Conservation (phyloP, 2,113 vertebrate genomes). For the Odontophorus gujanensis region DNA sequence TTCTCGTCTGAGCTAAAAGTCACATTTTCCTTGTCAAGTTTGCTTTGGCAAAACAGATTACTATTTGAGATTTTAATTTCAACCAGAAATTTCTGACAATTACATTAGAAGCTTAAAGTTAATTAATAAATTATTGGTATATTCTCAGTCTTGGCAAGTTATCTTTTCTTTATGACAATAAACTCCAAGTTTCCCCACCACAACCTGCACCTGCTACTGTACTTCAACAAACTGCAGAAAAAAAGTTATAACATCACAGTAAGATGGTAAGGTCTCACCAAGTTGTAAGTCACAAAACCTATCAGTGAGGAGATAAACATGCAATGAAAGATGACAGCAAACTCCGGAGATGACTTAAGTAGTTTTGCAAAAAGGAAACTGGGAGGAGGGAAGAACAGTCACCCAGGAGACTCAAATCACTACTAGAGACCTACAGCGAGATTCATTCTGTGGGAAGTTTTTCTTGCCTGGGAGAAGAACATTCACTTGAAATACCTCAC, state of each 20-base stretch:
- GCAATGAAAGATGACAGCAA: neutral
- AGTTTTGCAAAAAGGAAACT: neutral
- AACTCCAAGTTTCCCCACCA: neutral
- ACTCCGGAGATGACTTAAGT: neutral
- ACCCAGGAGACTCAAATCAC: neutral
- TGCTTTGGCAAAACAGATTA: neutral
- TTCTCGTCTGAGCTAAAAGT: neutral
- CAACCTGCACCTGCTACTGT: neutral
- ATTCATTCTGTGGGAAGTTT: neutral
- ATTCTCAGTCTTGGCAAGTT: neutral
- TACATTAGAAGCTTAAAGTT: neutral
- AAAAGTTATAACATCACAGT: neutral
- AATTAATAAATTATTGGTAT: neutral
- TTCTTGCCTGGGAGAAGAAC: neutral
- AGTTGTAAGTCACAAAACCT: neutral
- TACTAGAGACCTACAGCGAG: neutral
- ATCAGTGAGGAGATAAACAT: neutral
- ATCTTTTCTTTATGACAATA: neutral
- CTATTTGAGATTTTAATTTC: neutral
- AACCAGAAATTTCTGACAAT: neutral
- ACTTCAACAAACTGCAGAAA: neutral
- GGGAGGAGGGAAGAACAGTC: neutral
- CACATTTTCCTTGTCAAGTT: neutral
- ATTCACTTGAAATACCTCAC: neutral
- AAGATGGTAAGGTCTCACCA: neutral